These are phyloP conservation scores for Caenorhabditis angaria DNA, from an alignment of 2,888 invertebrate genomes.

Conservation along the genomic window DNA sequence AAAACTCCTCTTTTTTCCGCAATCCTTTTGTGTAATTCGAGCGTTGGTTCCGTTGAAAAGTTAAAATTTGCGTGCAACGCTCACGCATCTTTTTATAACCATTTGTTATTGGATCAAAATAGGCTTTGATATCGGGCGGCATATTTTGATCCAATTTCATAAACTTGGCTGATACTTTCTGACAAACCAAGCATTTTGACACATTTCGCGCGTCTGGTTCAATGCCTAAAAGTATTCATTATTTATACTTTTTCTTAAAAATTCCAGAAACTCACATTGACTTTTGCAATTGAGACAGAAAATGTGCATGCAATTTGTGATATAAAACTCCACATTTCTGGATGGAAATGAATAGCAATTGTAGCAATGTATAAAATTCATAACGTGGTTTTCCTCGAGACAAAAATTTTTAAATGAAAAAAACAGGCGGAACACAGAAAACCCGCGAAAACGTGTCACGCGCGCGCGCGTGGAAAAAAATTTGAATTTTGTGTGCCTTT, in stretches of 20 bases:
- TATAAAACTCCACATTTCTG: conserved; percentile 19
- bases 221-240: not conserved
- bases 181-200: not conserved
- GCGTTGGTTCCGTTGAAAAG: not conserved
- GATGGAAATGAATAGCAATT: conserved; percentile 26
- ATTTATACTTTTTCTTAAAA: not conserved
- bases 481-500: not conserved
- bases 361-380: conserved; percentile 33
- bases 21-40: not conserved
- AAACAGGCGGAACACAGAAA: too few species aligned
- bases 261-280: not conserved
- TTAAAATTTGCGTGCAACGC: not conserved
- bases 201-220: not conserved
- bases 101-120: not conserved
- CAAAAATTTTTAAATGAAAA: too few species aligned
- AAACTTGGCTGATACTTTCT: not conserved
- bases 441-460: too few species aligned
- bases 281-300: not conserved
- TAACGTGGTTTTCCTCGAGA: not conserved
- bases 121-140: not conserved
- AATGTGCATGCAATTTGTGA: conserved; percentile 21
- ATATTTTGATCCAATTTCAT: not conserved
- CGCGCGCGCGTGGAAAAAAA: too few species aligned
- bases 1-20: not conserved
- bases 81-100: not conserved